Conservation (phyloP, 2,888 invertebrate species). For the Eumerus sabulonum region DNA sequence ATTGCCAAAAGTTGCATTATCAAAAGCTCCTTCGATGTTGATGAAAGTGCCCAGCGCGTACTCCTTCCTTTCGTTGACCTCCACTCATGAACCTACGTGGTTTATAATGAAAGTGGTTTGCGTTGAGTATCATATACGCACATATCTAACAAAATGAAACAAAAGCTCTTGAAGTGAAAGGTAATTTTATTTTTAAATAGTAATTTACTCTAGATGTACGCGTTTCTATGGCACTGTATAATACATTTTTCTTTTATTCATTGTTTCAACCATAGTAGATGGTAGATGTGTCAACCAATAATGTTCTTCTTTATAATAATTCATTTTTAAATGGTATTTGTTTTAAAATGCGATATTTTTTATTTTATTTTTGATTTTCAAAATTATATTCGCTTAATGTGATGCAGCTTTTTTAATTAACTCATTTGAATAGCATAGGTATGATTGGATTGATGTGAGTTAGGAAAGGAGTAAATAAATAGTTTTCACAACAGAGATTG, state of each 20-base stretch:
- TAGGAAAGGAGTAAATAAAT: not conserved
- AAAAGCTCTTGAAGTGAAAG: conserved; percentile 57
- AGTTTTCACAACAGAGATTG: conserved; percentile 38
- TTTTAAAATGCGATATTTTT: not conserved
- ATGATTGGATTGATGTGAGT: conserved; percentile 7
- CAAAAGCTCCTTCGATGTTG: no score
- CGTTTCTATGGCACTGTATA: conserved; percentile 56
- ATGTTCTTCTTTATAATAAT: not conserved
- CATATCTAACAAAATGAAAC: conserved; percentile 20
- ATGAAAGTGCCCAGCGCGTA: no score
- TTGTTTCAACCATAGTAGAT: conserved; percentile 38
- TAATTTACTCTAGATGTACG: conserved; percentile 65
- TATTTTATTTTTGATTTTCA: conserved; percentile 4
- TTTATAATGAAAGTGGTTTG: no score
- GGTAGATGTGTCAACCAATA: conserved; percentile 53
- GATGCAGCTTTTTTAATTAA: conserved; percentile 57
- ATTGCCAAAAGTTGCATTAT: no score
- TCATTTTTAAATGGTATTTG: not conserved
- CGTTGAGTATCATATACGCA: no score
- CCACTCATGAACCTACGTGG: no score
- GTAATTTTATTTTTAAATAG: conserved; percentile 68
- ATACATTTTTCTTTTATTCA: no score
- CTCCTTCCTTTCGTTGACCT: no score
- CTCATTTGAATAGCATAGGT: no score
- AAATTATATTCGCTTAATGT: no score